A percentile compares a stretch with the other conserved stretches of the same genome.
phyloP scores from a whole-genome alignment of 2,888 invertebrate species.

The Spicauda simplicius region DNA sequence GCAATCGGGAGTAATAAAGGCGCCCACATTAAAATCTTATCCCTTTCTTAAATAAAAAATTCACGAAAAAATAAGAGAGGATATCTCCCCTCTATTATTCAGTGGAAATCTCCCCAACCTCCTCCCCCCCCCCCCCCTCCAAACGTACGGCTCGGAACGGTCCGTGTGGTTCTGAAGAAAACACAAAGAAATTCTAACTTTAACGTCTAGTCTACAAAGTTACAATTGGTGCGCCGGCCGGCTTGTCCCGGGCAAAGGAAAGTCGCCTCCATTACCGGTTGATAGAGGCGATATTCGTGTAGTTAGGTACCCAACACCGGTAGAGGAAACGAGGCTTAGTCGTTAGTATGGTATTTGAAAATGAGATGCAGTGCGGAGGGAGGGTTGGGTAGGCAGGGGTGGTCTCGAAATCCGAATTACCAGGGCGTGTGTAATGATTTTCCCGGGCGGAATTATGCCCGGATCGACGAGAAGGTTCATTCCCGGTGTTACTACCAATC shows the following conservation, averaged over 20 bases:
- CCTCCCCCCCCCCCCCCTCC: conserved; percentile 56
- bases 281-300: conserved; percentile 65
- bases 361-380: conserved; percentile 80
- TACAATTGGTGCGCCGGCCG: conserved; percentile 64
- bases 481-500: too few species aligned
- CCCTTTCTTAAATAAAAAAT: conserved; percentile 85
- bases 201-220: conserved; percentile 68
- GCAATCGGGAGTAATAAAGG: conserved; percentile 81
- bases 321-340: conserved; percentile 68
- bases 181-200: conserved; percentile 74
- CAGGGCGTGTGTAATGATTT: conserved; percentile 84
- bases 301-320: conserved; percentile 49
- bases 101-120: conserved; percentile 54
- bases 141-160: conserved; percentile 53
- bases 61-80: conserved; percentile 83
- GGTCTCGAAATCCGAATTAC: conserved; percentile 82
- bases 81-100: conserved; percentile 81
- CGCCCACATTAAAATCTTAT: conserved; percentile 85
- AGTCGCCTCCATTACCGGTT: conserved; percentile 50
- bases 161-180: conserved; percentile 52
- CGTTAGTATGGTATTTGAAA: conserved; percentile 76
- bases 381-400: conserved; percentile 53
- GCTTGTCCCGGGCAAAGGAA: conserved; percentile 46
- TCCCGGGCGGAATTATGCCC: conserved; percentile 80
- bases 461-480: too few species aligned